phyloP scores from a whole-genome alignment of 2,888 invertebrate genomes.

The Ramazzottius varieornatus region DNA sequence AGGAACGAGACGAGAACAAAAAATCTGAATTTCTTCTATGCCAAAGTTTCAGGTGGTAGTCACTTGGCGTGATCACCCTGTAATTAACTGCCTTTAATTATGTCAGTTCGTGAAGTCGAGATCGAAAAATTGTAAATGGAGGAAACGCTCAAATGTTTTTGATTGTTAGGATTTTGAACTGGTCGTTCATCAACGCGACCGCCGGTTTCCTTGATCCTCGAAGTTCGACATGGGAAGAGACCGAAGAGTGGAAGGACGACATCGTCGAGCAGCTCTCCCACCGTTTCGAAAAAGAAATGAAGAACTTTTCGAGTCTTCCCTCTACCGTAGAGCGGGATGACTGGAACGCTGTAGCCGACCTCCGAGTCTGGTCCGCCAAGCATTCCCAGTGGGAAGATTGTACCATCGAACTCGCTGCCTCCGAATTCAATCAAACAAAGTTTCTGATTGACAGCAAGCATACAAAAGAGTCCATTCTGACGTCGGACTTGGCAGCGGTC shows the following conservation, averaged over 20 bases:
- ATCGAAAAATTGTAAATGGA: too few relatives aligned
- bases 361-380: background rate
- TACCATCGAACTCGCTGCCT: background rate
- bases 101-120: too few relatives aligned
- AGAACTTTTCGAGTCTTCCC: constrained; percentile 36
- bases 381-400: background rate
- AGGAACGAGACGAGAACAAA: too few relatives aligned
- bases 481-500: background rate
- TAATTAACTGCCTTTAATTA: too few relatives aligned
- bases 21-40: too few relatives aligned
- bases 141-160: too few relatives aligned
- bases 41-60: too few relatives aligned
- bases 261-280: constrained; percentile 40
- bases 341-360: background rate
- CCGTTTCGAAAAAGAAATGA: constrained; percentile 28
- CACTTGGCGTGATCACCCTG: too few relatives aligned
- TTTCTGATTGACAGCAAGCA: background rate
- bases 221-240: background rate
- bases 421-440: background rate
- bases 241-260: constrained; percentile 37
- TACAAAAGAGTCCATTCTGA: background rate
- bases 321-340: constrained; percentile 37
- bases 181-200: background rate
- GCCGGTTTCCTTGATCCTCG: background rate
- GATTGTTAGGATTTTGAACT: too few relatives aligned